These are phyloP conservation scores for Odobenus rosmarus DNA, from an alignment of 2,113 vertebrate species.

Conservation along the genomic window DNA sequence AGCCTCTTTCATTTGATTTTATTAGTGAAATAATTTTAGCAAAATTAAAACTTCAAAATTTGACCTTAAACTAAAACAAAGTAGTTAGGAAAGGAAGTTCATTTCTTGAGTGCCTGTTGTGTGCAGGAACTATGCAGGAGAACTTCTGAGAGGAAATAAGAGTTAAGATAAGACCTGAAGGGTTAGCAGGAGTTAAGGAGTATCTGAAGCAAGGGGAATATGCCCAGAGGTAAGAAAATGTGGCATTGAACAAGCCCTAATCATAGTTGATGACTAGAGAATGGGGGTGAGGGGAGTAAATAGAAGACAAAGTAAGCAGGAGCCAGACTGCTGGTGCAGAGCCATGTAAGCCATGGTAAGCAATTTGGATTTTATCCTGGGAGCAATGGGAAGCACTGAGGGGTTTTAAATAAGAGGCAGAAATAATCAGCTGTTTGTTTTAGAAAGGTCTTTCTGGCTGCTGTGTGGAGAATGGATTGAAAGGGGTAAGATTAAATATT, in stretches of 20 bases:
- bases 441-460: background rate
- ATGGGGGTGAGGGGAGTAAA: background rate
- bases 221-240: background rate
- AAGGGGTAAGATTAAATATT: background rate
- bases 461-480: background rate
- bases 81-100: background rate
- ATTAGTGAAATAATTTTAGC: slow-evolving; percentile 48
- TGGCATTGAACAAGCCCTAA: background rate
- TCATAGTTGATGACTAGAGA: background rate
- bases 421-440: slow-evolving; percentile 9
- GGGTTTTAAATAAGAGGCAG: background rate
- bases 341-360: background rate
- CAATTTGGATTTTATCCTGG: background rate
- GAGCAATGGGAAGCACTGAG: background rate
- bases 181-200: background rate
- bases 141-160: background rate
- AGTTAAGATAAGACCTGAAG: background rate
- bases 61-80: background rate
- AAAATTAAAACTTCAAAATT: slow-evolving; percentile 27
- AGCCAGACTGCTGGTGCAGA: background rate
- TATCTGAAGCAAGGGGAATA: background rate
- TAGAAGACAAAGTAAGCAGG: background rate
- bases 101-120: background rate
- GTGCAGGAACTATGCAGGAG: background rate
- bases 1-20: slow-evolving; percentile 23